phyloP scores from a whole-genome alignment of 2,113 vertebrate genomes.

The human (Homo sapiens) region GRCh38 chrX:11869501-11870000 shows the following conservation, averaged over 20 bases:
- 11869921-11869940: neutral
- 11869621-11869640: conserved; percentile 46
- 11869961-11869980: neutral
- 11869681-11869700: conserved; percentile 19
- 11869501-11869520: neutral
- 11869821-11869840: neutral
- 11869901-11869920: neutral
- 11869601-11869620: neutral
- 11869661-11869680: conserved; percentile 54
- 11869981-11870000: neutral
- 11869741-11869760: conserved; percentile 18
- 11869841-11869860: conserved; percentile 30
- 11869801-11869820: conserved; percentile 49
- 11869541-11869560: neutral
- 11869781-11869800: conserved; percentile 1
- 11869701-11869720: neutral
- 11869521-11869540: neutral
- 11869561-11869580: neutral
- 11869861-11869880: conserved; percentile 24
- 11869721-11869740: neutral
- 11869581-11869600: neutral
- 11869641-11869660: conserved; percentile 35
- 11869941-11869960: neutral
- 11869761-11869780: conserved; percentile 31
- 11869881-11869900: neutral